phyloP scores from a whole-genome alignment of 2,888 invertebrate genomes.

The Epinotia nisella region DNA sequence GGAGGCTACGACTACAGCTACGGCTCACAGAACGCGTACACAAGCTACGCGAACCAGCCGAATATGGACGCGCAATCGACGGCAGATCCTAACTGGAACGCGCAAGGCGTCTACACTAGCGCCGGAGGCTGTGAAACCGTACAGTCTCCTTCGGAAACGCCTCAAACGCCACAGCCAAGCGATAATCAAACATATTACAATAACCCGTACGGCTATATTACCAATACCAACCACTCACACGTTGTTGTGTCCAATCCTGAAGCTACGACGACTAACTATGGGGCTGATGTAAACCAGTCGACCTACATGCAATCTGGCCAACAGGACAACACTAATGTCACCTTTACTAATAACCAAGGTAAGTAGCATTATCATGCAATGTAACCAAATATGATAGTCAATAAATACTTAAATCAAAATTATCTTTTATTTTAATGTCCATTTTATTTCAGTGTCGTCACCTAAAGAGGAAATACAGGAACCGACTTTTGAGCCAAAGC shows the following conservation, averaged over 20 bases:
- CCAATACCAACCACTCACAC: conserved; percentile 61
- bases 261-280: conserved; percentile 65
- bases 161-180: conserved; percentile 55
- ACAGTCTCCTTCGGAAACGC: conserved; percentile 76
- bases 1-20: conserved; percentile 86
- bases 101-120: conserved; percentile 75
- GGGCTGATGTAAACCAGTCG: conserved; percentile 69
- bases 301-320: conserved; percentile 75
- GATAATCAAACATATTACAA: conserved; percentile 75
- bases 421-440: conserved; percentile 46
- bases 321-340: conserved; percentile 63
- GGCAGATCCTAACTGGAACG: conserved; percentile 61
- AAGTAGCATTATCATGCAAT: conserved; percentile 55
- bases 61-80: conserved; percentile 58
- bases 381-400: conserved; percentile 15
- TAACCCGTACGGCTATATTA: conserved; percentile 79
- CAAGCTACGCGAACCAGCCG: conserved; percentile 57
- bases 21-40: conserved; percentile 83
- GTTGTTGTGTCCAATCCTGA: conserved; percentile 58
- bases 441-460: conserved; percentile 74
- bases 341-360: conserved; percentile 74
- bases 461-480: conserved; percentile 64
- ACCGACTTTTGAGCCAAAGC: conserved; percentile 51
- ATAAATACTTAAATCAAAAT: conserved; percentile 31
- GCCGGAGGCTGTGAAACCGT: conserved; percentile 77